Percentiles rank a stretch among this genome's conserved stretches.
Conservation (phyloP, 2,113 vertebrate genomes). For the Pelmatolapia mariae region DNA sequence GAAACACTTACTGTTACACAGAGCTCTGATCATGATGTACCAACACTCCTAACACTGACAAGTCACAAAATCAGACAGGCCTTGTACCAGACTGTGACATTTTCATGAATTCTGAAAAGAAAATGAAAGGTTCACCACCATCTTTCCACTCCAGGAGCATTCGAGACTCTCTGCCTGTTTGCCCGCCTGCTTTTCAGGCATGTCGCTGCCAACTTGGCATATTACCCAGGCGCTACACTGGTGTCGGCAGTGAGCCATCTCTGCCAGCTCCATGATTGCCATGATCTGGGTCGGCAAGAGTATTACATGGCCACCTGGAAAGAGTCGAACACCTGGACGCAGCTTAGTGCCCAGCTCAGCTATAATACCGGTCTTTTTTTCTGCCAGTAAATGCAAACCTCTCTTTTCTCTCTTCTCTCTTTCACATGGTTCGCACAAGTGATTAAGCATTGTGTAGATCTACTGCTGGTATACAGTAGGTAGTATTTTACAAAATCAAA, state of each 20-base stretch:
- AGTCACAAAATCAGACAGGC: conserved; percentile 5
- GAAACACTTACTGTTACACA: background rate
- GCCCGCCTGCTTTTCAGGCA: conserved; percentile 17
- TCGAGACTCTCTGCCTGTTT: conserved; percentile 14
- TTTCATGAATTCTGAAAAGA: conserved; percentile 5
- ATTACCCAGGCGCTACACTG: conserved; percentile 23
- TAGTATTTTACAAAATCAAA: conserved; percentile 24
- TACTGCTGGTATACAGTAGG: background rate
- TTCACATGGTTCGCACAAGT: background rate
- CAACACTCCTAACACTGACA: background rate
- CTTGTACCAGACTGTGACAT: background rate
- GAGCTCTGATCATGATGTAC: background rate
- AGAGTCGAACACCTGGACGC: conserved; percentile 59
- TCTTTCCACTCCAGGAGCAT: conserved; percentile 8
- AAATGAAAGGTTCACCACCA: conserved; percentile 12
- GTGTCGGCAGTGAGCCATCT: conserved; percentile 41
- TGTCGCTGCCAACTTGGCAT: conserved; percentile 53
- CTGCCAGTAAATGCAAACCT: conserved; percentile 22
- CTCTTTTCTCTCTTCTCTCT: background rate
- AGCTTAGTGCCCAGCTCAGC: conserved; percentile 53
- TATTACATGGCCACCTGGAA: conserved; percentile 69
- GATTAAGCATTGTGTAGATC: conserved; percentile 32
- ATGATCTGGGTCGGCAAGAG: conserved; percentile 60
- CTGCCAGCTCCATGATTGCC: conserved; percentile 55
- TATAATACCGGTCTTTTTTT: conserved; percentile 33